Percentiles rank a stretch among this genome's conserved stretches.
Evolutionary conservation across 2,888 invertebrate genomes (phyloP).

Genomic region (Prosapia bicincta): DNA sequence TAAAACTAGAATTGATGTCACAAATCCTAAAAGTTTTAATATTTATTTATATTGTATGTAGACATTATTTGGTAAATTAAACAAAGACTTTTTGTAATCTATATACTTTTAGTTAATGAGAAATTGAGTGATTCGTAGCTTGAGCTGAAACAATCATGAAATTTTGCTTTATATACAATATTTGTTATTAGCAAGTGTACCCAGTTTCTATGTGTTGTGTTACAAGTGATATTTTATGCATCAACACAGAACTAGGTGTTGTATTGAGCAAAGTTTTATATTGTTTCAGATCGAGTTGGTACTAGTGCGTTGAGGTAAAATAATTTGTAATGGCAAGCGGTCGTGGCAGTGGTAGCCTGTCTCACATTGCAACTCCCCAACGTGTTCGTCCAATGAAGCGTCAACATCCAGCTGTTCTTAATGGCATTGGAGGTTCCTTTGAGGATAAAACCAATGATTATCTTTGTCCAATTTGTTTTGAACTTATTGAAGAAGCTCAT

Average conservation of each 20-base stretch:
- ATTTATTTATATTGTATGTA: no score
- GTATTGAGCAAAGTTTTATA: conserved; percentile 37
- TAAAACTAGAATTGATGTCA: no score
- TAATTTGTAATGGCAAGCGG: conserved; percentile 15
- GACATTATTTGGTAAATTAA: no score
- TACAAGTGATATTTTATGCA: not conserved
- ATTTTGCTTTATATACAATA: not conserved
- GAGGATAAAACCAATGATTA: conserved; percentile 64
- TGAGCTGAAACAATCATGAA: conserved; percentile 37
- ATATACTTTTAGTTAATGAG: no score
- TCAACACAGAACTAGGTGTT: not conserved
- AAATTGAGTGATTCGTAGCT: conserved; percentile 6
- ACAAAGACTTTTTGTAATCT: no score
- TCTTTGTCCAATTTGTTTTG: conserved; percentile 83
- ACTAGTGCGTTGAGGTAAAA: conserved; percentile 21
- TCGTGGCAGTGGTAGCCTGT: conserved; percentile 39
- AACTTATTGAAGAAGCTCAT: conserved; percentile 83
- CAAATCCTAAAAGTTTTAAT: no score
- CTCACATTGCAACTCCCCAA: conserved; percentile 46
- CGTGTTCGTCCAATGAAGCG: conserved; percentile 51
- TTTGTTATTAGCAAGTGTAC: not conserved
- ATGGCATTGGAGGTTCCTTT: conserved; percentile 60
- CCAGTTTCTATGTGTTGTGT: not conserved
- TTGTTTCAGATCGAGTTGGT: conserved; percentile 57
- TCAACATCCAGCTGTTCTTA: conserved; percentile 51